These are phyloP conservation scores for Jacana jacana DNA, from an alignment of 2,113 vertebrate genomes.

Conservation along the genomic window DNA sequence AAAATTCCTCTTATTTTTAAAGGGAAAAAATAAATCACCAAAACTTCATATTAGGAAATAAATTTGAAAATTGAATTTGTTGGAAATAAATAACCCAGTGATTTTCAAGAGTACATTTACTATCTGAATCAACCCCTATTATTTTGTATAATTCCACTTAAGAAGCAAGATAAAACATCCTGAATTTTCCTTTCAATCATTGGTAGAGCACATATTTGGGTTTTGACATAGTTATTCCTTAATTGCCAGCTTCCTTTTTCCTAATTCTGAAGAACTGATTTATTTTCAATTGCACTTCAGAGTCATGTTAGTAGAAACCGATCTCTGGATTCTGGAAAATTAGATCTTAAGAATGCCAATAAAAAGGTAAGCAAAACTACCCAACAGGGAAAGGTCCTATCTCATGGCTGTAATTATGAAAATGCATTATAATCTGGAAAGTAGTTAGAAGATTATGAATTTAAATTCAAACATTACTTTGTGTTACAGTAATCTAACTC, in stretches of 20 bases:
- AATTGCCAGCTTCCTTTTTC: background rate
- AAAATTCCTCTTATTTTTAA: background rate
- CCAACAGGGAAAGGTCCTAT: conserved; percentile 14
- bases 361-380: conserved; percentile 49
- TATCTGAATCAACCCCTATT: background rate
- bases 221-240: conserved; percentile 9
- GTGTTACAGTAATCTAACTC: conserved; percentile 15
- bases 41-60: background rate
- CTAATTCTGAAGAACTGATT: conserved; percentile 33
- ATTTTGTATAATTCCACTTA: background rate
- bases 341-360: conserved; percentile 45
- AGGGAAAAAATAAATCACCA: background rate
- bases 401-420: conserved; percentile 31
- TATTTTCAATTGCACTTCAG: conserved; percentile 51
- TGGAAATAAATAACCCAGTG: background rate
- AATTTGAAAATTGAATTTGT: background rate
- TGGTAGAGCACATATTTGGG: background rate
- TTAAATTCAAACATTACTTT: conserved; percentile 30
- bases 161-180: background rate
- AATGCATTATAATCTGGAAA: conserved; percentile 4
- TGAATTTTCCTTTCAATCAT: background rate
- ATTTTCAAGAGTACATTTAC: background rate
- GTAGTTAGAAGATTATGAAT: conserved; percentile 31
- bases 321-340: conserved; percentile 53
- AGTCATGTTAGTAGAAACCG: conserved; percentile 15